Evolutionary conservation across 2,888 invertebrate genomes (phyloP), one percentile per base, ranked within the genome.

Genomic region (Hartigia nigra): DNA sequence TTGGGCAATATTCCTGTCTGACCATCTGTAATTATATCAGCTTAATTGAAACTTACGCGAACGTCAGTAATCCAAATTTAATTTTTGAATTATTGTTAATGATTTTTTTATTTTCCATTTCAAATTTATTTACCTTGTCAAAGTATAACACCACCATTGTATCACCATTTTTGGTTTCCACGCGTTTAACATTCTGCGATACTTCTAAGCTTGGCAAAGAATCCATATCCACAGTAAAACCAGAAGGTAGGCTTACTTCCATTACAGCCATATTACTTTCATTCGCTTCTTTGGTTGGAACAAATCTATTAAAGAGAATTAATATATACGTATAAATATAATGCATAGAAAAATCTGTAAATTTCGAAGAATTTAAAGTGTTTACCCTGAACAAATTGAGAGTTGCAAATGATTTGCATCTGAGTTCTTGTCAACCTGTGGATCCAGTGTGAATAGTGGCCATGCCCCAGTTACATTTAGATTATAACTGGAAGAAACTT

Each of bases 211-310:
- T 93, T 5, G 95, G 95, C 39, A 97, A 92, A 0, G 95, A 95
- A 86, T 95, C 95, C 83, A 94, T 92, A 86, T 98, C 97, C 0
- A 97, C 96, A 0, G 96, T 94, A 90, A 96, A 98, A n/a, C 98
- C 98, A 0, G 98, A 98, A 0, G 98, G 98, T 80, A 98, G 93
- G 81, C 95, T 95, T 0, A 98, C 96, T 88, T 98, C 97, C 93
- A 98, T 96, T 0, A 98, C 95, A 14, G 97, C 96, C 95, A 98
- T 96, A 84, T 98, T 98, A 81, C 97, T 97, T 83, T 94, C 94
- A 31, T 95, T 95, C 76, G 94, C 94, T 86, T 94, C 94, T 69
- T 94, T 94, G 81, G 91, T 94, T 78, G 93, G 92, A 2, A 95
- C 95, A 89, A 95, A 96, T 82, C 95, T 96, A 87, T 23, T 12